Evolutionary conservation across 2,797 vertebrate genomes (phyloP).

Genomic region (Sarcophilus harrisii): DNA sequence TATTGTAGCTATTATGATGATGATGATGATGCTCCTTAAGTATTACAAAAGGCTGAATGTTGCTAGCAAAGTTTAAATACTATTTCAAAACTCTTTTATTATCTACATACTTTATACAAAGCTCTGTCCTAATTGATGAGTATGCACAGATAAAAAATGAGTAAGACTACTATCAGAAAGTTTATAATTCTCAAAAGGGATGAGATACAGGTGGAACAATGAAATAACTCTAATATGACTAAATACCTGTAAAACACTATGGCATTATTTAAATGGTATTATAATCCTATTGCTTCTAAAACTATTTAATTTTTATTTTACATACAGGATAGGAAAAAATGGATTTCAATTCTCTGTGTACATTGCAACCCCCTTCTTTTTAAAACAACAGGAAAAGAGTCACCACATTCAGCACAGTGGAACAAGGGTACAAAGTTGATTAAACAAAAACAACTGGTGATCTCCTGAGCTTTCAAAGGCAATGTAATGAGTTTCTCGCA

Average conservation of each 20-base stretch:
- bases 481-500: constrained; percentile 22
- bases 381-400: constrained; percentile 29
- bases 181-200: not conserved
- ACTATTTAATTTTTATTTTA: constrained; percentile 32
- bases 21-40: not conserved
- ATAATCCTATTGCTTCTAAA: not conserved
- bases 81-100: not conserved
- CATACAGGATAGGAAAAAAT: not conserved
- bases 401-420: not conserved
- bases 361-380: constrained; percentile 10
- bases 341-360: not conserved
- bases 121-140: not conserved
- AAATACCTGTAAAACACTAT: not conserved
- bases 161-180: not conserved
- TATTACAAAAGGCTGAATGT: not conserved
- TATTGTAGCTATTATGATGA: not conserved
- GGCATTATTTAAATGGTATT: not conserved
- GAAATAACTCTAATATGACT: not conserved
- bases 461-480: not conserved
- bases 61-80: not conserved
- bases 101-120: not conserved
- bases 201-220: not conserved
- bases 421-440: not conserved
- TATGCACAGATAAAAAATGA: not conserved
- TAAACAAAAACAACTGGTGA: constrained; percentile 39